Evolutionary conservation across 2,797 vertebrate genomes (phyloP), one percentile per base, ranked within the genome.

Genomic region (Sphenopsis melanotis): DNA sequence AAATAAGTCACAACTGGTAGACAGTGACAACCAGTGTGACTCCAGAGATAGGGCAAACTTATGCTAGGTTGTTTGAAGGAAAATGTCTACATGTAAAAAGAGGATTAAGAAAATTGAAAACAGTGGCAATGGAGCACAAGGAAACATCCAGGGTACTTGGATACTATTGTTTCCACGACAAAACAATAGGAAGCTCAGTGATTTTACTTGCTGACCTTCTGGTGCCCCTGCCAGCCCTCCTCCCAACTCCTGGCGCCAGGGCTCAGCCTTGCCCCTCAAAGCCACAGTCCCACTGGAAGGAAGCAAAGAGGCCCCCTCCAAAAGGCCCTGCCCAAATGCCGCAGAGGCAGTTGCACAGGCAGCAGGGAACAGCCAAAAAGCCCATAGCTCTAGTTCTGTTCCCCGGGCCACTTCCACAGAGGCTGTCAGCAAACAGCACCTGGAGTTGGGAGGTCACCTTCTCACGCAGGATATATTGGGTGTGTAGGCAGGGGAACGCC

Each of bases 381-480:
- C 12, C 29, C 6, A 1, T 6, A 3, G 7, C 68, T 69, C 50
- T 65, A 72, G 26, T 41, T 44, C 52, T 6, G 1, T 44, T 65
- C 13, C 30, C 29, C 1, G 0, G 8, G 36, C 50, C 9, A 10
- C 34, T 86, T 69, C 69, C 60, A 34, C n/a, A 83, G 30, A 68
- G 37, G 42, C 23, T 60, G n/a, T 59, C 39, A 47, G 12, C 26
- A 78, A 91, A 74, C 14, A 27, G 59, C 1, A 9, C 18, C 36
- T 42, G 9, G 23, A 47, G 15, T 15, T 47, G 32, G 21, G 10
- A 34, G 8, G 26, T 7, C 32, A 34, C 63, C 59, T 72, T 61
- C 34, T 39, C 27, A 10, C 0, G 0, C 22, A 20, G 49, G 23
- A 61, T 22, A 23, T 12, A 42, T 2, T 12, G 8, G 15, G 23